Evolutionary conservation across 1,140 invertebrate species (phyloP).

Genomic region (Doryteuthis pealeii): DNA sequence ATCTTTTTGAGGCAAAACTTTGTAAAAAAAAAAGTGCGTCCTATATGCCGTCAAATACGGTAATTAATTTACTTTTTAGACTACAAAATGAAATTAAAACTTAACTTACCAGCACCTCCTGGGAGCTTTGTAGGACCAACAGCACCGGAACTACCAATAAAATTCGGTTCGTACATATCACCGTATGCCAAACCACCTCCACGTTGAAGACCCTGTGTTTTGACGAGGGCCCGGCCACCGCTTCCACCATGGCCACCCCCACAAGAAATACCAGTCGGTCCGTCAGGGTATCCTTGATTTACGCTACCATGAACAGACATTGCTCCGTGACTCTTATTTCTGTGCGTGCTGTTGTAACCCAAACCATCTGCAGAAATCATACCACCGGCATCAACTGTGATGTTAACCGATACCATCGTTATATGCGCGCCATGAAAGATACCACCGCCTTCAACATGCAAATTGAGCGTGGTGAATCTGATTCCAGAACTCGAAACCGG

Average conservation of each 20-base stretch:
- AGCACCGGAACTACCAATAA: conserved; percentile 42
- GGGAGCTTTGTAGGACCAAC: conserved; percentile 20
- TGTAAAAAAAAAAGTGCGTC: no score
- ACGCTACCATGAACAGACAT: conserved; percentile 40
- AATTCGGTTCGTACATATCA: conserved; percentile 44
- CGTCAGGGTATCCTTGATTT: conserved; percentile 35
- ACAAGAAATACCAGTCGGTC: conserved; percentile 11
- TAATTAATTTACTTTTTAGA: no score
- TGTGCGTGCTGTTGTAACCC: conserved; percentile 38
- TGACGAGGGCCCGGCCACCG: conserved; percentile 31
- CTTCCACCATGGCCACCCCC: conserved; percentile 44
- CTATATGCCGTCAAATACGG: no score
- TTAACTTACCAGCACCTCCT: conserved; percentile 31
- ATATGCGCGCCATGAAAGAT: conserved; percentile 40
- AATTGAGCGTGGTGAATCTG: conserved; percentile 29
- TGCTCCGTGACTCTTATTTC: conserved; percentile 31
- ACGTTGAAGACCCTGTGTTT: neutral
- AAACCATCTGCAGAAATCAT: conserved; percentile 39
- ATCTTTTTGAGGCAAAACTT: no score
- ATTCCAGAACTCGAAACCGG: conserved; percentile 42
- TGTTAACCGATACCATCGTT: conserved; percentile 38
- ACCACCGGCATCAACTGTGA: conserved; percentile 45
- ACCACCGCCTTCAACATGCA: conserved; percentile 46
- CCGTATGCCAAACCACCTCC: conserved; percentile 42
- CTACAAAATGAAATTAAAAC: no score